A percentile compares a stretch with the other conserved stretches of the same genome.
Evolutionary conservation across 2,113 vertebrate species (phyloP).

Genomic region (Morone chrysops): DNA sequence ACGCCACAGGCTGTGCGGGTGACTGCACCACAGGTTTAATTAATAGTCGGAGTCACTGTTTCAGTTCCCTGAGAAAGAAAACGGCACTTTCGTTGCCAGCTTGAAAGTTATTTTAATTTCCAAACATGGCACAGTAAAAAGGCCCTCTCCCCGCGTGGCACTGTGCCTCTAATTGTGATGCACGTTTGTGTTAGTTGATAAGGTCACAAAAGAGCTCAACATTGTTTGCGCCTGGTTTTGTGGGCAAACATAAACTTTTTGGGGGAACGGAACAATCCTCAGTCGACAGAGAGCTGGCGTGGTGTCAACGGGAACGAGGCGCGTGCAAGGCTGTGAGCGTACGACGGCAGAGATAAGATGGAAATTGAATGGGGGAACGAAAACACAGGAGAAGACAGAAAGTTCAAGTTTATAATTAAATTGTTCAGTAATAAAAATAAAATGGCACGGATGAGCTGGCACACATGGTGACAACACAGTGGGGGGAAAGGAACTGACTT

Average conservation of each 20-base stretch:
- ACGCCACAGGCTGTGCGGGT: neutral
- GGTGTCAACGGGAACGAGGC: neutral
- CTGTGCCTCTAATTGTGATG: conserved; percentile 45
- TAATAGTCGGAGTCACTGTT: conserved; percentile 1
- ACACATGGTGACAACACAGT: neutral
- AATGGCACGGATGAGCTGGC: conserved; percentile 15
- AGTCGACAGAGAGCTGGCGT: conserved; percentile 11
- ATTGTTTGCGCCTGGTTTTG: conserved; percentile 57
- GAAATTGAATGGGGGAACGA: conserved; percentile 34
- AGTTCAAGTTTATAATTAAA: conserved; percentile 22
- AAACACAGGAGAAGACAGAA: neutral
- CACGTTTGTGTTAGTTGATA: conserved; percentile 48
- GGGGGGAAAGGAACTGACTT: conserved; percentile 1
- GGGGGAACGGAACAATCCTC: conserved; percentile 38
- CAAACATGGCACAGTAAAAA: conserved; percentile 42
- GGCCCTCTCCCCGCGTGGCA: conserved; percentile 26
- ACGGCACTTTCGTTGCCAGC: conserved; percentile 28
- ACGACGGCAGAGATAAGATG: conserved; percentile 36
- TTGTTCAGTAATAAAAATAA: conserved; percentile 32
- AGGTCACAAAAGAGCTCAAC: conserved; percentile 49
- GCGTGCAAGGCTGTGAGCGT: neutral
- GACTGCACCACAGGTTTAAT: conserved; percentile 13
- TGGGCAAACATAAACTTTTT: conserved; percentile 63
- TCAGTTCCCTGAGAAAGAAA: conserved; percentile 28
- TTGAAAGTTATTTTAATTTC: conserved; percentile 45